phyloP scores from a whole-genome alignment of 2,797 vertebrate genomes.

The Labeo calbasu region DNA sequence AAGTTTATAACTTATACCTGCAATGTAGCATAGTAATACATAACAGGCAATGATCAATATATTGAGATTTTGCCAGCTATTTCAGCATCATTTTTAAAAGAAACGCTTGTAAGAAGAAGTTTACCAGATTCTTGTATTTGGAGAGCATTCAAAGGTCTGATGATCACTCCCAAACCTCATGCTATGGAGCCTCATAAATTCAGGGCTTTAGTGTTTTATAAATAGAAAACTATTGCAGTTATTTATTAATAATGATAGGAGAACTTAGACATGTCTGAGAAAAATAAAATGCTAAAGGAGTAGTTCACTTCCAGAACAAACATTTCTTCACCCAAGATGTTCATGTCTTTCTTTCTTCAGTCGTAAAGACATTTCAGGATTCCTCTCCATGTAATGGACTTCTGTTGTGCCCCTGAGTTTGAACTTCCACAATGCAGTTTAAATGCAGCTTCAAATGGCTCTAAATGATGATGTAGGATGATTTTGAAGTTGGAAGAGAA shows the following conservation, averaged over 20 bases:
- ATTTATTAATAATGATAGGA: not conserved
- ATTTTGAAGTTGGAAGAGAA: no score
- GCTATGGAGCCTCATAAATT: not conserved
- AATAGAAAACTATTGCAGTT: not conserved
- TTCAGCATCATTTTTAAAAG: not conserved
- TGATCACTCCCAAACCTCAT: conserved; percentile 25
- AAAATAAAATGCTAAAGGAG: not conserved
- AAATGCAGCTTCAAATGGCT: no score
- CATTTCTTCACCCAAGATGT: no score
- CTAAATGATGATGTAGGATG: no score
- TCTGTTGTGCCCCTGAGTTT: no score
- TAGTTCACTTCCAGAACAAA: no score
- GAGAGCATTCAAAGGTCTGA: conserved; percentile 16
- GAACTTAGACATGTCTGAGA: not conserved
- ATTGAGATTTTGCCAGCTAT: not conserved
- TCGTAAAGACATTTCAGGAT: no score
- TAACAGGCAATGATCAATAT: not conserved
- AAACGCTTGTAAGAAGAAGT: not conserved
- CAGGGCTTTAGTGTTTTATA: not conserved
- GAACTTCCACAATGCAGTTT: no score
- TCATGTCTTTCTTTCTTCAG: no score
- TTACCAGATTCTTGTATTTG: not conserved
- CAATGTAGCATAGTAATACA: not conserved
- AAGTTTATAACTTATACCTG: not conserved
- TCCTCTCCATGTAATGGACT: no score